Evolutionary conservation across 2,888 invertebrate genomes (phyloP), one percentile per base, ranked within the genome.

Genomic region (Resseliella maxima): DNA sequence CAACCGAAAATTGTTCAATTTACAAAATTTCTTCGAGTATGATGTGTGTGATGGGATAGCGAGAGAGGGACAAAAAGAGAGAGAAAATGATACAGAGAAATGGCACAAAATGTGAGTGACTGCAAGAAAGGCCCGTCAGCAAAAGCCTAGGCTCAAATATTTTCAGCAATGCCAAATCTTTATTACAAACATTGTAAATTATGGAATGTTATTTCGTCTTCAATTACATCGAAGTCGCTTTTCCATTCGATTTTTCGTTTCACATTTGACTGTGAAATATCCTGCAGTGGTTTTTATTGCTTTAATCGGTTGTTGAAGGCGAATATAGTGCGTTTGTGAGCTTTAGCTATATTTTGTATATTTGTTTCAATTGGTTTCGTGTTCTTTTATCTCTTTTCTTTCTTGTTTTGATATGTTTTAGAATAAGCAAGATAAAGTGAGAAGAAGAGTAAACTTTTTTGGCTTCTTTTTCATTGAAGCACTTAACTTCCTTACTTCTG

Each of bases 1-100:
- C 72, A 72, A 72, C 72, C 31, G 72, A 72, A 72, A 72, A 72
- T 72, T 72, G 72, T 72, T 72, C 35, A 15, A 72, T 72, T 15
- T 72, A 72, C 18, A 35, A 72, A 24, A 3, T 59, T 59, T n/a
- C 31, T 15, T 31, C 8, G 15, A 27, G 27, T 3, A 24, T 27
- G 5, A 24, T 24, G 50, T 50, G 21, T 18, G 21, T 50, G 15
- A 6, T 41, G 41, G 41, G 10, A 18, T 2, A 50, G 50, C 5
- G 50, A 10, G 50, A 50, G 50, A 50, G 15, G 21, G 50, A 18
- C 10, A 50, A 18, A 50, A 2, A 18, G 50, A 18, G 50, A 18
- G 50, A 18, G 50, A 50, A 8, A 18, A 50, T 18, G 21, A 18
- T 6, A 50, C 10, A 50, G 10, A 50, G 50, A 50, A 50, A 50